These are phyloP conservation scores for Protobothrops mucrosquamatus DNA, from an alignment of 2,113 vertebrate genomes.

Conservation along the genomic window DNA sequence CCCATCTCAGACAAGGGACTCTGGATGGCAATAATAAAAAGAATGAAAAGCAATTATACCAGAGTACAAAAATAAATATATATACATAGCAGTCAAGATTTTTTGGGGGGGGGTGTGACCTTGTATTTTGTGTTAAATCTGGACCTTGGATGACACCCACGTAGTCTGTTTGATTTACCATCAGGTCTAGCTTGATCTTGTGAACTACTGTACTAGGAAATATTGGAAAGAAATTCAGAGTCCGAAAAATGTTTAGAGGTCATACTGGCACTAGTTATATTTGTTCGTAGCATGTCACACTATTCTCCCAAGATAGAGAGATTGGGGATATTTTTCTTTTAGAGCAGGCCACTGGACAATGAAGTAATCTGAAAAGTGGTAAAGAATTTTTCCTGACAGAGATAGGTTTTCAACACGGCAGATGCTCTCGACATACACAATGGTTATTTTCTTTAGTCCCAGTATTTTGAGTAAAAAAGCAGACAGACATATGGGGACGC, in stretches of 20 bases:
- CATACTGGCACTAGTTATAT: conserved; percentile 12
- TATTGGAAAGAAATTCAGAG: background rate
- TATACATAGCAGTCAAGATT: background rate
- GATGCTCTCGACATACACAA: conserved; percentile 93
- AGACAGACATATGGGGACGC: conserved; percentile 84
- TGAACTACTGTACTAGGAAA: background rate
- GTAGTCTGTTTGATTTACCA: background rate
- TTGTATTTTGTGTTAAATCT: no score
- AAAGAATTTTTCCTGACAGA: conserved; percentile 88
- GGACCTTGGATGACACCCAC: background rate
- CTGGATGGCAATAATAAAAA: background rate
- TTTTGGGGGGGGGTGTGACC: no score
- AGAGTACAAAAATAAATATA: background rate
- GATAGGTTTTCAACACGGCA: conserved; percentile 91
- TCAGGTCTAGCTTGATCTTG: background rate
- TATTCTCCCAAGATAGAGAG: conserved; percentile 87
- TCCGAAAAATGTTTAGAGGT: background rate
- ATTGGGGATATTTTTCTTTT: conserved; percentile 85
- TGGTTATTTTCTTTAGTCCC: conserved; percentile 83
- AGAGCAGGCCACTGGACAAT: conserved; percentile 91
- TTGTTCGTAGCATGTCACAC: conserved; percentile 69
- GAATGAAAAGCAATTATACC: background rate
- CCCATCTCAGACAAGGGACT: background rate
- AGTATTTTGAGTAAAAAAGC: conserved; percentile 84
- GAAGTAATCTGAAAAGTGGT: conserved; percentile 85